Conservation (phyloP, 2,797 vertebrate species). For the Enteromius treurensis region DNA sequence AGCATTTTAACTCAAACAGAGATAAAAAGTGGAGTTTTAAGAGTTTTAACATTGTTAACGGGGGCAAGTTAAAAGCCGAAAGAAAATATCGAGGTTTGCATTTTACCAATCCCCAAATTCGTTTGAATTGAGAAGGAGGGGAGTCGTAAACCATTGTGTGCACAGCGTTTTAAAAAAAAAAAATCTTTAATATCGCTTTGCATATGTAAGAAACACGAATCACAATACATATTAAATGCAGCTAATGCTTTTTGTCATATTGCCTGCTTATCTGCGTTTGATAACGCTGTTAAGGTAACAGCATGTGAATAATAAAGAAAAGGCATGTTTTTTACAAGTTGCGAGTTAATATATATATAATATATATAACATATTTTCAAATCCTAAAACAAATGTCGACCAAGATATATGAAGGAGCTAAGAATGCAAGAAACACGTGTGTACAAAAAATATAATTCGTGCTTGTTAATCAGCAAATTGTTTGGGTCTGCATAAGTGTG, state of each 20-base stretch:
- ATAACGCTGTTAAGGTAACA: constrained; percentile 50
- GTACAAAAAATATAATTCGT: background rate
- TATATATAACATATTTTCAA: background rate
- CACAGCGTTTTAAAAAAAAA: background rate
- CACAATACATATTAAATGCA: background rate
- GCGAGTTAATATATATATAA: background rate
- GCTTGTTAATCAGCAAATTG: background rate
- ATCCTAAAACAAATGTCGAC: background rate
- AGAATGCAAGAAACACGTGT: background rate
- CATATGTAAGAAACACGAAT: background rate
- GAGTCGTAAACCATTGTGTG: background rate
- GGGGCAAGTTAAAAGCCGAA: background rate
- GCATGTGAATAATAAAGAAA: constrained; percentile 55
- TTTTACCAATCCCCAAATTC: background rate
- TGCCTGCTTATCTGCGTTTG: background rate
- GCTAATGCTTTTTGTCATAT: background rate
- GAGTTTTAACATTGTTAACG: background rate
- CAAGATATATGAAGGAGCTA: background rate
- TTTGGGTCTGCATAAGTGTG: constrained; percentile 41
- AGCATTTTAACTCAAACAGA: background rate
- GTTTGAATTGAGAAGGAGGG: background rate
- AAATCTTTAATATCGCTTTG: background rate
- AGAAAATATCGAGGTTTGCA: background rate
- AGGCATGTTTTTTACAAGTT: background rate
- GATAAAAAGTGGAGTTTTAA: background rate